Evolutionary conservation across 2,113 vertebrate genomes (phyloP).

Genomic region (Crocuta crocuta): DNA sequence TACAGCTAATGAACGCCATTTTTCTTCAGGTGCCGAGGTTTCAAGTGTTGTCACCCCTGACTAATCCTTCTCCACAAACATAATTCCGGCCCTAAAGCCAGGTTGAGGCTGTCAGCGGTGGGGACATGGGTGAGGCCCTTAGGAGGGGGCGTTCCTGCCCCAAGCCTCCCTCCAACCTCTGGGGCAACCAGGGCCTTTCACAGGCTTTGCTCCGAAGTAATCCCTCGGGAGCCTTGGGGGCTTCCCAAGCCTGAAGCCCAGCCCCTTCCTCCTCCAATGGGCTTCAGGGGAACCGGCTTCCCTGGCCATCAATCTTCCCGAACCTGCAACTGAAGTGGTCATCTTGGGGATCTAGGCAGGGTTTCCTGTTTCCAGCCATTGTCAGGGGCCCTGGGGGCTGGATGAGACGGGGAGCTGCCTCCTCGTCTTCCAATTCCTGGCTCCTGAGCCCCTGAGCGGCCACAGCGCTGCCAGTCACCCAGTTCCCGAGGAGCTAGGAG

Average conservation of each 20-base stretch:
- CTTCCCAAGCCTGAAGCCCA: not conserved
- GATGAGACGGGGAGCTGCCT: not conserved
- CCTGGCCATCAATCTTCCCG: not conserved
- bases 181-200: not conserved
- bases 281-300: conserved; percentile 22
- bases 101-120: not conserved
- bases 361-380: conserved; percentile 62
- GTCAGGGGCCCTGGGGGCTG: conserved; percentile 1
- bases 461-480: conserved; percentile 41
- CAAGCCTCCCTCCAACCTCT: not conserved
- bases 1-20: not conserved
- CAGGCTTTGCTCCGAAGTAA: not conserved
- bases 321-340: not conserved
- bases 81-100: conserved; percentile 18
- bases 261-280: not conserved
- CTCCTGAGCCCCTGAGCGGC: conserved; percentile 42
- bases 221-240: not conserved
- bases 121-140: not conserved
- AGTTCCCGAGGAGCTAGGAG: conserved; percentile 51
- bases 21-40: not conserved
- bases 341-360: not conserved
- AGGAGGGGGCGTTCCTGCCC: not conserved
- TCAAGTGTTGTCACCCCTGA: not conserved
- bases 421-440: not conserved
- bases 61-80: not conserved